These are phyloP conservation scores for Piscicola geometra DNA, from an alignment of 2,888 invertebrate species.

Conservation along the genomic window DNA sequence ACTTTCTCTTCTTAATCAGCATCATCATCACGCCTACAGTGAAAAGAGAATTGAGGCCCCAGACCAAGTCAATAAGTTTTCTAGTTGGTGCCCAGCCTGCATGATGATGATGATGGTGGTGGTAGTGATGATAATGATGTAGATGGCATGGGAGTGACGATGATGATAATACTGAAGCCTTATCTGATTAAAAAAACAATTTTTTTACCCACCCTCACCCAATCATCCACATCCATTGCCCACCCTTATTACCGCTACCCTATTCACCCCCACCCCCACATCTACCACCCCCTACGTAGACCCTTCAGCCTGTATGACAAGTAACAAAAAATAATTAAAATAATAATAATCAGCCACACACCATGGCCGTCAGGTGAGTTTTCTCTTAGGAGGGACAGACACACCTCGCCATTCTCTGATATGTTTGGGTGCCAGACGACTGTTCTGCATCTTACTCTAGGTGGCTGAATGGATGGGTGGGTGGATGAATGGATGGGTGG, in stretches of 20 bases:
- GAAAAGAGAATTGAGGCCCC: conserved; percentile 87
- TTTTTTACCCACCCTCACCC: too few species aligned
- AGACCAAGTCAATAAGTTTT: conserved; percentile 82
- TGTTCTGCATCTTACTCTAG: conserved; percentile 83
- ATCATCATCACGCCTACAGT: conserved; percentile 61
- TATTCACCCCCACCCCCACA: background rate
- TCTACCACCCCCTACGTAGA: background rate
- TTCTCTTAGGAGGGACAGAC: conserved; percentile 79
- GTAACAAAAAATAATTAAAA: conserved; percentile 6
- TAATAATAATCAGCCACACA: conserved; percentile 38
- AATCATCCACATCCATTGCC: too few species aligned
- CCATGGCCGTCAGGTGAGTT: conserved; percentile 82
- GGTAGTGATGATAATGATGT: too few species aligned
- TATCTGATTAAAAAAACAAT: too few species aligned
- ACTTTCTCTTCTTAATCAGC: too few species aligned
- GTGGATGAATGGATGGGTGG: too few species aligned
- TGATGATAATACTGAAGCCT: too few species aligned
- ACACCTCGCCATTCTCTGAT: conserved; percentile 84
- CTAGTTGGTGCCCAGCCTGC: conserved; percentile 87
- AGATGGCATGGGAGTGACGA: too few species aligned
- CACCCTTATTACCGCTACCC: too few species aligned
- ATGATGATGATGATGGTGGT: too few species aligned
- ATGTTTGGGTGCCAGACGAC: conserved; percentile 94
- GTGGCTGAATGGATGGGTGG: too few species aligned
- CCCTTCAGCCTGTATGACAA: background rate